A percentile compares a stretch with the other conserved stretches of the same genome.
These are phyloP conservation scores for Ochropleura plecta DNA, from an alignment of 2,888 invertebrate genomes.

Conservation along the genomic window DNA sequence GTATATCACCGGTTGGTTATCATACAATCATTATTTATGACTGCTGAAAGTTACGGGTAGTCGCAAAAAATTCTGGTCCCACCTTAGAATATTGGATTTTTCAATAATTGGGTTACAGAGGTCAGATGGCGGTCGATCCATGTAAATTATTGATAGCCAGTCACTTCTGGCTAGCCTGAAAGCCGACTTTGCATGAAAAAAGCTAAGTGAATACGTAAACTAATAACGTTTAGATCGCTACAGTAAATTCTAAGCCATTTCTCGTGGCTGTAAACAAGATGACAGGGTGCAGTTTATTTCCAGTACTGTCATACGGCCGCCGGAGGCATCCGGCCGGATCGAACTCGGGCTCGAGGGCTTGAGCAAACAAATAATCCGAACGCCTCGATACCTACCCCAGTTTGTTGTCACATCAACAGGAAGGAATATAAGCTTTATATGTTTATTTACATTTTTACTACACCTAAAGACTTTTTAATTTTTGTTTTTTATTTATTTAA, in stretches of 20 bases:
- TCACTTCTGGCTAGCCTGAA: neutral
- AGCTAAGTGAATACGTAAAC: slow-evolving; percentile 1
- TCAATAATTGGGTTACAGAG: slow-evolving; percentile 28
- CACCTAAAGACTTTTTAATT: slow-evolving; percentile 12
- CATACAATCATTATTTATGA: slow-evolving; percentile 31
- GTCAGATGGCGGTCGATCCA: slow-evolving; percentile 10
- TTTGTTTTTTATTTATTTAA: neutral
- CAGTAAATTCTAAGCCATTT: slow-evolving; percentile 27
- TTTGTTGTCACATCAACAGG: slow-evolving; percentile 22
- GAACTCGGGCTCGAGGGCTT: slow-evolving; percentile 20
- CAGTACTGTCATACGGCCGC: slow-evolving; percentile 25
- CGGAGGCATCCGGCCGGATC: slow-evolving; percentile 39
- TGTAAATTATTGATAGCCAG: slow-evolving; percentile 20
- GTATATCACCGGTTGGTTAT: neutral
- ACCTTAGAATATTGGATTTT: slow-evolving; percentile 26
- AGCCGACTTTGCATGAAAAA: neutral
- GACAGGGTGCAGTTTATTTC: slow-evolving; percentile 49
- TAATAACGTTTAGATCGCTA: neutral
- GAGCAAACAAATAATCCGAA: slow-evolving; percentile 54
- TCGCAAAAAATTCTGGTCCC: slow-evolving; percentile 18
- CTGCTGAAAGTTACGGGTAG: neutral
- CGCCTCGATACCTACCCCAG: slow-evolving; percentile 45
- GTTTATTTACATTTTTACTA: slow-evolving; percentile 17
- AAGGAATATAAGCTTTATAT: slow-evolving; percentile 32
- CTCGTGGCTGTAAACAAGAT: slow-evolving; percentile 30